Evolutionary conservation across 1,140 invertebrate species (phyloP).

Genomic region (Halesus radiatus): DNA sequence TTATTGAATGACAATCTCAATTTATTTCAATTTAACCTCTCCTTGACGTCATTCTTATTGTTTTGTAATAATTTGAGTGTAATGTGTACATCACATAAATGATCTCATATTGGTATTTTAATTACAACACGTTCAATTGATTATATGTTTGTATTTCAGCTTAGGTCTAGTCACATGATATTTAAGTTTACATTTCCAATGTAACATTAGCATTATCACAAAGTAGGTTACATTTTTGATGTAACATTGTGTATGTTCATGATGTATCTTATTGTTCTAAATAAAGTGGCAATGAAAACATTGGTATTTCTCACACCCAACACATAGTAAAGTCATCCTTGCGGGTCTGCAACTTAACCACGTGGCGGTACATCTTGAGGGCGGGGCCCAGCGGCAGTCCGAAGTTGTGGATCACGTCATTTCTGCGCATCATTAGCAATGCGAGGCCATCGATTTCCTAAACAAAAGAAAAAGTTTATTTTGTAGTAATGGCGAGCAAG

Average conservation of each 20-base stretch:
- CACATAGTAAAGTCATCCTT: conserved; percentile 78
- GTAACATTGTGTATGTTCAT: conserved; percentile 10
- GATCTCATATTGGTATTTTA: conserved; percentile 11
- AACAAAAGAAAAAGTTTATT: conserved; percentile 58
- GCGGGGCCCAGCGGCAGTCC: conserved; percentile 87
- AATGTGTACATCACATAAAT: not conserved
- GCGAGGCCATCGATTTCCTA: conserved; percentile 92
- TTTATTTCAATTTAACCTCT: not conserved
- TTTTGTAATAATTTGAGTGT: not conserved
- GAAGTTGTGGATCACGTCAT: conserved; percentile 84
- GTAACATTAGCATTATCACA: conserved; percentile 13
- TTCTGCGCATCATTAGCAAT: conserved; percentile 82
- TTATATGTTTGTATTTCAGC: conserved; percentile 3
- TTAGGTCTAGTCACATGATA: conserved; percentile 7
- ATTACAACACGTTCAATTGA: not conserved
- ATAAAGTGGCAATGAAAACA: conserved; percentile 36
- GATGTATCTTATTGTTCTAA: conserved; percentile 22
- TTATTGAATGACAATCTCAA: conserved; percentile 11
- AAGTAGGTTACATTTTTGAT: conserved; percentile 7
- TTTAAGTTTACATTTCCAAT: conserved; percentile 9
- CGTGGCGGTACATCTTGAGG: conserved; percentile 86
- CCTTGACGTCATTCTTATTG: not conserved
- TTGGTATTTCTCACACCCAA: conserved; percentile 65
- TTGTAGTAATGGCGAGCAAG: no score
- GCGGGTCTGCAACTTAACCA: conserved; percentile 78